Evolutionary conservation across 2,888 invertebrate species (phyloP).

Genomic region (Anorthoa munda): DNA sequence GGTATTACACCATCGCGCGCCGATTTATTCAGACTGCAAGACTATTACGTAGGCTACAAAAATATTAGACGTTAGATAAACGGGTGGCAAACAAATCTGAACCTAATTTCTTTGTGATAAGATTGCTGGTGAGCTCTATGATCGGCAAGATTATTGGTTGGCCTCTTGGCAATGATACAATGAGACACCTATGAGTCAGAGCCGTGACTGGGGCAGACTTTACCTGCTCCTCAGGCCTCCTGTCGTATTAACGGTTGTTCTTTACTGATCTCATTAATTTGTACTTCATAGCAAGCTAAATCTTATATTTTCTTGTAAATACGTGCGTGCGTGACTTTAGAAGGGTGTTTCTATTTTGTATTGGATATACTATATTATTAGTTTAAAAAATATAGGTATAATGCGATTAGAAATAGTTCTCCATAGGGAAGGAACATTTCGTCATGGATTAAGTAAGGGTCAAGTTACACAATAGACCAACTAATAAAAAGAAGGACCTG

Average conservation of each 20-base stretch:
- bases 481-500: constrained; percentile 44
- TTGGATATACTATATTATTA: too few species aligned
- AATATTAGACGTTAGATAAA: constrained; percentile 59
- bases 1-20: constrained; percentile 79
- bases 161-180: constrained; percentile 78
- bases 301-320: not conserved
- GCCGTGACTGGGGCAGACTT: constrained; percentile 66
- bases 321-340: not conserved
- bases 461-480: constrained; percentile 31
- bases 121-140: constrained; percentile 35
- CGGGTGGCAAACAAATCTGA: constrained; percentile 66
- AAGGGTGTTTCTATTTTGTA: not conserved
- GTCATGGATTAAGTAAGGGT: constrained; percentile 15
- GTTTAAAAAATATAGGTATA: too few species aligned
- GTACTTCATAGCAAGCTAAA: not conserved
- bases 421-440: not conserved
- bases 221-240: constrained; percentile 64
- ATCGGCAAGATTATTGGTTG: constrained; percentile 37
- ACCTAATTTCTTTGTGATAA: constrained; percentile 67
- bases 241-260: constrained; percentile 45
- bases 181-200: constrained; percentile 83
- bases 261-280: constrained; percentile 44
- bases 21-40: constrained; percentile 85
- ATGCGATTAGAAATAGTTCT: too few species aligned
- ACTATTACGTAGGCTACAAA: constrained; percentile 79